Percentiles rank a stretch among this genome's conserved stretches.
Evolutionary conservation across 2,888 invertebrate genomes (phyloP).

Genomic region (Caradrina clavipalpis): DNA sequence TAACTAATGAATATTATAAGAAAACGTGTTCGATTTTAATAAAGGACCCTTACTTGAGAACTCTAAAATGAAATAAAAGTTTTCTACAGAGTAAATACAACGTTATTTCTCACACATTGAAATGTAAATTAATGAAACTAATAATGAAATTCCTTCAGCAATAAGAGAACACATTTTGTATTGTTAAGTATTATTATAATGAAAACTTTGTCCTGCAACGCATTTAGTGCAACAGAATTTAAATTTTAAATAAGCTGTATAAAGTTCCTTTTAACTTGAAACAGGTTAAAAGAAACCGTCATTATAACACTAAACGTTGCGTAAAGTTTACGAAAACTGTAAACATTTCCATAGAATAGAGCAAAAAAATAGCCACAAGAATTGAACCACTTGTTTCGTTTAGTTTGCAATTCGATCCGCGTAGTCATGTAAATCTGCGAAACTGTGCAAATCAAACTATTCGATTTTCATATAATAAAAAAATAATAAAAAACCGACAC

Average conservation of each 20-base stretch:
- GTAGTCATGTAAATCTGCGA: conserved; percentile 10
- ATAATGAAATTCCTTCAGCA: conserved; percentile 19
- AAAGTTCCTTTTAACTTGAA: background rate
- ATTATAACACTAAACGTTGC: conserved; percentile 23
- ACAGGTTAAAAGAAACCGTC: background rate
- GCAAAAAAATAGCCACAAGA: conserved; percentile 30
- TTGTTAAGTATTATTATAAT: conserved; percentile 19
- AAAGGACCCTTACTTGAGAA: background rate
- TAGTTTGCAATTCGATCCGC: conserved; percentile 39
- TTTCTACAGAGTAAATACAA: conserved; percentile 19
- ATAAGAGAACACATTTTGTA: conserved; percentile 16
- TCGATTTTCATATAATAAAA: conserved; percentile 36
- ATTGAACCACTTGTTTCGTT: conserved; percentile 36
- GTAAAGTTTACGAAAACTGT: conserved; percentile 37
- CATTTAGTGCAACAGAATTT: background rate
- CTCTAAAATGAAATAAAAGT: conserved; percentile 4
- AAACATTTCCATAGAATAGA: conserved; percentile 14
- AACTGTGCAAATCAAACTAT: conserved; percentile 28
- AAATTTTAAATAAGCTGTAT: background rate
- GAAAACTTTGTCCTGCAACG: conserved; percentile 11
- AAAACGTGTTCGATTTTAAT: conserved; percentile 15
- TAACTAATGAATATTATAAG: background rate
- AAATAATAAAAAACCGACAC: conserved; percentile 11
- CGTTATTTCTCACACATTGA: conserved; percentile 19
- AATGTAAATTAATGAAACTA: conserved; percentile 31